These are phyloP conservation scores for Callinectes sapidus DNA, from an alignment of 2,888 invertebrate genomes.

Conservation along the genomic window DNA sequence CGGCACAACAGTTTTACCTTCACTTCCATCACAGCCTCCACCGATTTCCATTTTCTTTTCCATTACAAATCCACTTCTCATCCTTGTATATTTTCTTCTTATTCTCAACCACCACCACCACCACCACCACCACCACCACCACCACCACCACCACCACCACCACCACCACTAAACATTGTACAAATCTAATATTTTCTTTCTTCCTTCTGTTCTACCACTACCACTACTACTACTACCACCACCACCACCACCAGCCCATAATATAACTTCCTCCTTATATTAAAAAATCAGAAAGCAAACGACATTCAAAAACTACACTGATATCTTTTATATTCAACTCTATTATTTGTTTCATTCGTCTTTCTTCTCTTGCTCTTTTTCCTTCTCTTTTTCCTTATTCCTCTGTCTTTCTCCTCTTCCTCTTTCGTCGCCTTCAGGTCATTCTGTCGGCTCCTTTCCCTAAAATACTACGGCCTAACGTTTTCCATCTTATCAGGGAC, in stretches of 20 bases:
- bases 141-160: background rate
- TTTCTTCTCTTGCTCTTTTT: background rate
- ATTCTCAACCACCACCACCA: background rate
- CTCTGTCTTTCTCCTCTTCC: background rate
- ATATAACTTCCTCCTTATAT: background rate
- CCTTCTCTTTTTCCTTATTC: background rate
- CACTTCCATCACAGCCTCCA: background rate
- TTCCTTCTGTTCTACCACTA: background rate
- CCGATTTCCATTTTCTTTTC: background rate
- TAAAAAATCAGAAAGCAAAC: too few relatives aligned
- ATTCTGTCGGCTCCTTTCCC: background rate
- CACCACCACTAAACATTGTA: background rate
- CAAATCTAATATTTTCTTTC: background rate
- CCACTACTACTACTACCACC: background rate
- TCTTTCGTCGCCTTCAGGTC: background rate
- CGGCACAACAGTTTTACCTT: background rate
- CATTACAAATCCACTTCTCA: constrained; percentile 6
- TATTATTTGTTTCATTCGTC: background rate
- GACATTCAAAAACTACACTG: too few relatives aligned
- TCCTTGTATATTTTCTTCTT: background rate
- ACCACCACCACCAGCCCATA: background rate
- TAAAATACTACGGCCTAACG: background rate
- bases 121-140: background rate
- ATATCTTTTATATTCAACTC: background rate
- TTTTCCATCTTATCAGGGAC: background rate